Evolutionary conservation across 2,888 invertebrate species (phyloP).

Genomic region (Stenolophus ochropezus): DNA sequence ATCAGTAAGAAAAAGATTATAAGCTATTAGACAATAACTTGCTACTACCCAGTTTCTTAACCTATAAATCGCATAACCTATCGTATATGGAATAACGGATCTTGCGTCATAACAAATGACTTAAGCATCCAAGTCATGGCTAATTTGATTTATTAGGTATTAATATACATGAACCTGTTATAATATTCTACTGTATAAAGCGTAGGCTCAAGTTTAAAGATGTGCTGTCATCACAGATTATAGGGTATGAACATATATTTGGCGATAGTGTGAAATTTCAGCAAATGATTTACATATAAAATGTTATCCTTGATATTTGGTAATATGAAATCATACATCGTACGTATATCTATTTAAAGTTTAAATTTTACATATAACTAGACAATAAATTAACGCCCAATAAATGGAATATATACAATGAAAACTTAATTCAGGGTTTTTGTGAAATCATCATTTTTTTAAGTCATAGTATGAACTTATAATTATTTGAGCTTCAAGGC

Average conservation of each 20-base stretch:
- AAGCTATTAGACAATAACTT: too few species aligned
- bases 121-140: constrained; percentile 3
- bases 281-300: neutral
- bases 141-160: constrained; percentile 49
- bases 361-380: neutral
- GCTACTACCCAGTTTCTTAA: too few species aligned
- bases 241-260: constrained; percentile 13
- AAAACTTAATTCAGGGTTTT: neutral
- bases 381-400: neutral
- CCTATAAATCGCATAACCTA: neutral
- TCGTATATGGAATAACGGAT: constrained; percentile 4
- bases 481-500: too few species aligned
- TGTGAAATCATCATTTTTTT: neutral
- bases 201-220: constrained; percentile 28
- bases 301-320: neutral
- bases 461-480: too few species aligned
- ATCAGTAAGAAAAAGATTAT: too few species aligned
- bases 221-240: constrained; percentile 39
- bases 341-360: neutral
- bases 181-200: constrained; percentile 5
- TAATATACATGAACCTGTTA: constrained; percentile 45
- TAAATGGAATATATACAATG: neutral
- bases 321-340: neutral
- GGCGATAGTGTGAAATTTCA: neutral
- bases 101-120: constrained; percentile 17